Conservation (phyloP, 2,888 invertebrate genomes). For the Bruchidius siliquastri region DNA sequence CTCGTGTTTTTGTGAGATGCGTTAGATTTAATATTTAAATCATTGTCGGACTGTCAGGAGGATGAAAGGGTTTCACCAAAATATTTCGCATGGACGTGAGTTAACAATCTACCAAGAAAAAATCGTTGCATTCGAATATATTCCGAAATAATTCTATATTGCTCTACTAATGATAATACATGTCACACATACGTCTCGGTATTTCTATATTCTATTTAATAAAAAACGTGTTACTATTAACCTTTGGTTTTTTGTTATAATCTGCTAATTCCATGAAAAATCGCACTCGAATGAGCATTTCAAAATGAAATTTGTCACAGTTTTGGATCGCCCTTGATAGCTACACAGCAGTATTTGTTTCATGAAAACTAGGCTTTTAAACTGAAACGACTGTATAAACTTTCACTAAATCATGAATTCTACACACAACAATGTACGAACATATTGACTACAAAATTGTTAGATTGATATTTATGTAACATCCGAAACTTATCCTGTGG, state of each 20-base stretch:
- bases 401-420: background rate
- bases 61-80: too few species aligned
- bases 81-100: too few species aligned
- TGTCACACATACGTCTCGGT: background rate
- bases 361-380: background rate
- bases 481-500: too few species aligned
- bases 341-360: background rate
- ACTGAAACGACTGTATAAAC: background rate
- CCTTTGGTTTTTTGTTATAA: background rate
- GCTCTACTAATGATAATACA: background rate
- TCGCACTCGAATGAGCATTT: background rate
- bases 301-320: background rate
- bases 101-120: too few species aligned
- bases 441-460: background rate
- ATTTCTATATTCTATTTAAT: background rate
- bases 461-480: background rate
- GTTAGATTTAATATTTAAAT: too few species aligned
- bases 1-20: too few species aligned
- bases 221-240: background rate
- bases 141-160: background rate
- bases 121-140: too few species aligned
- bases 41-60: too few species aligned
- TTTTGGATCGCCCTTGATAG: background rate
- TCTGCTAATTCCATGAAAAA: background rate
- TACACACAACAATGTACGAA: background rate